A percentile compares a stretch with the other conserved stretches of the same genome.
Evolutionary conservation across 2,888 invertebrate species (phyloP).

Genomic region (Sminthurides aquaticus): DNA sequence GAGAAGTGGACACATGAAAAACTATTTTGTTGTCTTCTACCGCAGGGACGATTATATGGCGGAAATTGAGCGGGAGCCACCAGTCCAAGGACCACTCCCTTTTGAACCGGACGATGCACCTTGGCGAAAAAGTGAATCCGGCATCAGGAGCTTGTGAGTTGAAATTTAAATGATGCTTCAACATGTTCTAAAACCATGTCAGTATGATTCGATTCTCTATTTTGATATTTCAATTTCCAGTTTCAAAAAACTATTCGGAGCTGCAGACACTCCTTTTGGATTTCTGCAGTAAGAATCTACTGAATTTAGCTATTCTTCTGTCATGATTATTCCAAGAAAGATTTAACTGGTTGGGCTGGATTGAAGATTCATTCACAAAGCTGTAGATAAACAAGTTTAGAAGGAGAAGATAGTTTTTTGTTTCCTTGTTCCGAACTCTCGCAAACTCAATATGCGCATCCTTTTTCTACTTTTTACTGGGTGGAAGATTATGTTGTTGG

Average conservation of each 20-base stretch:
- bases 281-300: constrained; percentile 17
- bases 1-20: no score
- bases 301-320: neutral
- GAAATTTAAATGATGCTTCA: neutral
- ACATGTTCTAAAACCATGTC: neutral
- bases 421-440: no score
- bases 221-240: constrained; percentile 50
- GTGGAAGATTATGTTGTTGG: no score
- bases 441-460: no score
- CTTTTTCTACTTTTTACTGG: no score
- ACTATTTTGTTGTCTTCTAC: no score
- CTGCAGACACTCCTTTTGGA: constrained; percentile 20
- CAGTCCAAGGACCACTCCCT: constrained; percentile 93
- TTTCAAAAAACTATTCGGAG: constrained; percentile 80
- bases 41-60: neutral
- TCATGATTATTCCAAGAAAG: no score
- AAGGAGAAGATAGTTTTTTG: no score
- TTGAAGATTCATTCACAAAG: no score
- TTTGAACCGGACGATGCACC: constrained; percentile 96
- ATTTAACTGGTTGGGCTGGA: no score
- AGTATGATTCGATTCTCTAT: constrained; percentile 15
- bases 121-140: constrained; percentile 79
- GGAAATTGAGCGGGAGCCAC: constrained; percentile 48
- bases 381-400: no score
- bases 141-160: constrained; percentile 83